Conservation (phyloP, 2,888 invertebrate species). For the Chaitophorus viminalis region DNA sequence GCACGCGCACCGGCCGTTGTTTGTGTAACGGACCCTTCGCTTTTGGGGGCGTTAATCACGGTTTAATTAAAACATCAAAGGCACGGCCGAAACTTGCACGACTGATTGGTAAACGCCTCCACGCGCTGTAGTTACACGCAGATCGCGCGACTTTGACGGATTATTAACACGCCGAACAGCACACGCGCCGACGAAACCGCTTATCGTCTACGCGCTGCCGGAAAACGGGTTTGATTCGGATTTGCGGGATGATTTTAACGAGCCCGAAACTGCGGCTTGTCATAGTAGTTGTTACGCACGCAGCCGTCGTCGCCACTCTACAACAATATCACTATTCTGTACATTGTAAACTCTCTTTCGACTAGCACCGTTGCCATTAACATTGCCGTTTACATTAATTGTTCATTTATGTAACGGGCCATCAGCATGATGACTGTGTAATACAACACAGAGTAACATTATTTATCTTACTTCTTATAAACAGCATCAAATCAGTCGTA, state of each 20-base stretch:
- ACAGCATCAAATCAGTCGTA: no score
- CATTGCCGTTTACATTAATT: no score
- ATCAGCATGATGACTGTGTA: no score
- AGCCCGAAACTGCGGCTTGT: background rate
- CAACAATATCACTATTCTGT: no score
- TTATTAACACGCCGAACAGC: conserved; percentile 21
- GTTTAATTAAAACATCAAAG: conserved; percentile 62
- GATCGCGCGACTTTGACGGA: conserved; percentile 29
- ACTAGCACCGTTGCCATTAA: no score
- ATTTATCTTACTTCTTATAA: no score
- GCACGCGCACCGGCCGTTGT: conserved; percentile 22
- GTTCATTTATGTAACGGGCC: no score
- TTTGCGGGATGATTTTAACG: background rate
- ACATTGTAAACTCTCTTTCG: no score
- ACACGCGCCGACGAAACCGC: background rate
- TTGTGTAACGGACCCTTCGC: conserved; percentile 44
- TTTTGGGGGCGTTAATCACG: conserved; percentile 53
- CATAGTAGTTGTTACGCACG: no score
- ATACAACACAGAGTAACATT: no score
- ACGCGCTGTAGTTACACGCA: conserved; percentile 36
- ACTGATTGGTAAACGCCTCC: conserved; percentile 28
- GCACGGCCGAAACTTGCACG: background rate
- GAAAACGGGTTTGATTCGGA: background rate
- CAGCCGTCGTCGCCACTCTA: no score
- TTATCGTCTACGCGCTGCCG: background rate